Evolutionary conservation across 2,888 invertebrate genomes (phyloP), one percentile per base, ranked within the genome.

Genomic region (Macaria liturata): DNA sequence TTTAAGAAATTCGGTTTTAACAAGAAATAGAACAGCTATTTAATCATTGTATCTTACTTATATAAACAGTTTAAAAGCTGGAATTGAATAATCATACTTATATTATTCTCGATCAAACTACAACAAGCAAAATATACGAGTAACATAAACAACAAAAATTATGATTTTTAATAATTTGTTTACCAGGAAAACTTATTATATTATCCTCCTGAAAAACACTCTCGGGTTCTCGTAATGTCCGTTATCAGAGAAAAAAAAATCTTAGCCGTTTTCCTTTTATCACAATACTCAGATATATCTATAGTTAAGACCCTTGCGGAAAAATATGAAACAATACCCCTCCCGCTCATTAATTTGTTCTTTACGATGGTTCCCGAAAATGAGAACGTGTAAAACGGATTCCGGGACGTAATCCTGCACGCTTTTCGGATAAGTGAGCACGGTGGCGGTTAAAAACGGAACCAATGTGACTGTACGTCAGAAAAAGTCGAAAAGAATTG

Each of bases 341-440:
- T 9, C 49, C 55, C 51, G 49, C 52, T 55, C 61, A 62, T 58
- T 62, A 57, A 62, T 62, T 58, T 57, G 61, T 55, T 62, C 58
- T 61, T 60, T 56, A 60, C 61, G 54, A 59, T 55, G 54, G 58
- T 52, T 60, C 56, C 61, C 59, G 58, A 67, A 65, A 66, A 63
- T 59, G 61, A 60, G 57, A 56, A 62, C 61, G 59, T 62, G 64
- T 63, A 67, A 67, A 67, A 64, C 59, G 59, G 53, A 63, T 60
- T 62, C 61, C 53, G 46, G 64, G 54, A 57, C 46, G 57, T 65
- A 62, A 65, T 64, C 65, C 68, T 51, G 64, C 54, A 48, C 54
- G 59, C 64, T 62, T 64, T 66, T 53, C 64, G 64, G 66, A 53
- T 63, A 64, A 66, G 56, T 60, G 66, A 62, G 46, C 65, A 65